A percentile compares a stretch with the other conserved stretches of the same genome.
These are phyloP conservation scores for Diabrotica virgifera DNA, from an alignment of 1,140 invertebrate genomes.

Conservation along the genomic window DNA sequence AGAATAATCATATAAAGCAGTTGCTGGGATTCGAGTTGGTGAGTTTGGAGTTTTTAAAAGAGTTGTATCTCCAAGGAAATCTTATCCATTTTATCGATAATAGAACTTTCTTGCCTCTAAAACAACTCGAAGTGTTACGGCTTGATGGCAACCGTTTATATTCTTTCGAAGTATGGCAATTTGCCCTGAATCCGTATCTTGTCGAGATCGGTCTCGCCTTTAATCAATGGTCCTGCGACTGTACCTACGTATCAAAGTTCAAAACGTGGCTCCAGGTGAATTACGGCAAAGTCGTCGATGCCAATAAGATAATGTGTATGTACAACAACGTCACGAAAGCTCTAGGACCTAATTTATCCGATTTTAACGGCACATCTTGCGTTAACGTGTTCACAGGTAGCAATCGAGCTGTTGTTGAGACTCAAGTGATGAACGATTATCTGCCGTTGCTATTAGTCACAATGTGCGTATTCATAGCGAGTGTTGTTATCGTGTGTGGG, in stretches of 20 bases:
- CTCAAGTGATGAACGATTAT: constrained; percentile 75
- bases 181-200: constrained; percentile 72
- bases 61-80: constrained; percentile 87
- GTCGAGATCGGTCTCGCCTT: constrained; percentile 74
- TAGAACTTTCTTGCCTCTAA: constrained; percentile 76
- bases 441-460: constrained; percentile 73
- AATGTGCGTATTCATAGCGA: constrained; percentile 68
- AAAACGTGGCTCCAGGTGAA: constrained; percentile 73
- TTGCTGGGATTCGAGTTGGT: constrained; percentile 82
- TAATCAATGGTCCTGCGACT: constrained; percentile 90
- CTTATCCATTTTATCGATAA: constrained; percentile 80
- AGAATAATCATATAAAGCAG: constrained; percentile 78
- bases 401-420: constrained; percentile 64
- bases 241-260: constrained; percentile 73
- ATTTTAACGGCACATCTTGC: constrained; percentile 68
- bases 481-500: constrained; percentile 68
- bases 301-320: constrained; percentile 63
- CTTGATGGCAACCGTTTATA: constrained; percentile 82
- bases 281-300: constrained; percentile 70
- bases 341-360: constrained; percentile 58
- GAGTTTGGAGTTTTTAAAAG: constrained; percentile 73
- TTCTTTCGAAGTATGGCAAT: constrained; percentile 74
- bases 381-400: constrained; percentile 63
- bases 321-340: constrained; percentile 62
- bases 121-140: constrained; percentile 76